phyloP scores from a whole-genome alignment of 2,797 vertebrate species.

The Eulemur mongoz region DNA sequence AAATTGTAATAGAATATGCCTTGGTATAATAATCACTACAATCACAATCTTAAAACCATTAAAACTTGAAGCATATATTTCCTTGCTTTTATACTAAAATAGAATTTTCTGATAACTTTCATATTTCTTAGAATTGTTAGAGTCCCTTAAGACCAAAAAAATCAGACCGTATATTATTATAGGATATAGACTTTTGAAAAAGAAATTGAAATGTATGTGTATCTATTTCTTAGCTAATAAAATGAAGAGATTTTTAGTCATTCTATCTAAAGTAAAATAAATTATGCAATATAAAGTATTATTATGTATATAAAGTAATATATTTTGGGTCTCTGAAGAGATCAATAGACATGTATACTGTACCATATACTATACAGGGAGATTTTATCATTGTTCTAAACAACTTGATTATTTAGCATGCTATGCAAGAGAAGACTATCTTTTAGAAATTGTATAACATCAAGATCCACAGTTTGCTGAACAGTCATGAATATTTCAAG shows the following conservation, averaged over 20 bases:
- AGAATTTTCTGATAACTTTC: neutral
- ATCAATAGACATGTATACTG: neutral
- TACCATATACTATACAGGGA: neutral
- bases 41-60: neutral
- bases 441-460: slow-evolving; percentile 32
- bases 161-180: neutral
- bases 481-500: neutral
- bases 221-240: neutral
- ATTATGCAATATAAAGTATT: neutral
- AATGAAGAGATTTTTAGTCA: neutral
- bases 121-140: neutral
- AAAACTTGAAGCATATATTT: neutral
- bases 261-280: neutral
- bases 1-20: neutral
- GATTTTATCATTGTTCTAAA: neutral
- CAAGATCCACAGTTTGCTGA: neutral
- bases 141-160: neutral
- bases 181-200: slow-evolving; percentile 4
- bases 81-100: neutral
- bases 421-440: neutral
- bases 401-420: neutral
- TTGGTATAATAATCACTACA: neutral
- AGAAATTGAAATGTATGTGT: neutral
- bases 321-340: neutral
- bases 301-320: neutral